Evolutionary conservation across 2,888 invertebrate genomes (phyloP).

Genomic region (Anoncus sp.): DNA sequence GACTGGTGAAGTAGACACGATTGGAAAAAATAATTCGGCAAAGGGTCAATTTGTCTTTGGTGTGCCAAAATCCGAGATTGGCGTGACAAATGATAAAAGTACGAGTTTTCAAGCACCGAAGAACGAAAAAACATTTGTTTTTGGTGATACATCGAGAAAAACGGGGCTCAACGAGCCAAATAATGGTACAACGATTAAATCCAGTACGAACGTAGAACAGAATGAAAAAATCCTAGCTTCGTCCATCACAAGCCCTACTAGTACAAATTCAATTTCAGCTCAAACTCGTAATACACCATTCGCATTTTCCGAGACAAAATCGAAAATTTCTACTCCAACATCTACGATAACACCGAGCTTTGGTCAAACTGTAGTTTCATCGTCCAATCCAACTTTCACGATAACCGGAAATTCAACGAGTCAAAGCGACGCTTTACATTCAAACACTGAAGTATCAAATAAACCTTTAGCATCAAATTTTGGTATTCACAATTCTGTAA

Average conservation of each 20-base stretch:
- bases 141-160: conserved; percentile 6
- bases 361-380: conserved; percentile 33
- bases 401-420: not conserved
- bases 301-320: conserved; percentile 66
- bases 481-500: conserved; percentile 15
- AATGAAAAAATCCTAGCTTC: conserved; percentile 2
- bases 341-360: conserved; percentile 31
- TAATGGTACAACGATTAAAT: not conserved
- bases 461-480: conserved; percentile 41
- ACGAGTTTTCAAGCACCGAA: conserved; percentile 27
- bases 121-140: conserved; percentile 34
- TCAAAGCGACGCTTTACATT: not conserved
- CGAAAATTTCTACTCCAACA: conserved; percentile 32
- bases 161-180: conserved; percentile 13
- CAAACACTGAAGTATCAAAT: not conserved
- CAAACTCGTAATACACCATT: conserved; percentile 63
- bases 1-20: conserved; percentile 36
- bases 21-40: conserved; percentile 32
- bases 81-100: too few relatives aligned
- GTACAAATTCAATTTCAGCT: conserved; percentile 8
- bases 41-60: conserved; percentile 68
- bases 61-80: conserved; percentile 58
- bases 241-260: conserved; percentile 25
- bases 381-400: conserved; percentile 17
- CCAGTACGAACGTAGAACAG: not conserved